Base-by-base conservation (phyloP, 2,888 invertebrate species). In the Encarsia formosa region DNA sequence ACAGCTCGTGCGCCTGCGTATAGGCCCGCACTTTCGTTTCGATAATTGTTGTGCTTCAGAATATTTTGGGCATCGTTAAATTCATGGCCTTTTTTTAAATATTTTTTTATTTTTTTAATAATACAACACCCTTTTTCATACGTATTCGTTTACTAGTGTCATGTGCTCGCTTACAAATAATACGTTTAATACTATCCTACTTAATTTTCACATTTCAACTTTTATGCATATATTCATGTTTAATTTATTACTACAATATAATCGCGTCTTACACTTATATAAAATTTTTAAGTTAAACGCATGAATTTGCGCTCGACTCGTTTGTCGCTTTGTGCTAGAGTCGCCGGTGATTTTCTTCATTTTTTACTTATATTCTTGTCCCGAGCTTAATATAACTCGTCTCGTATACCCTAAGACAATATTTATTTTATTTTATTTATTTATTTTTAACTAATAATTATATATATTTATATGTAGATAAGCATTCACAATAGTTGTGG, bases 31-130 rank as follows among this genome's bases (percentile, higher is more conserved):
- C n/a, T n/a, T n/a, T n/a, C n/a, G n/a, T n/a, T n/a, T n/a, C n/a
- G n/a, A n/a, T n/a, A 49, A 44, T 49, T 45, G 58, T 68, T 68
- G 68, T 68, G 68, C 68, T 67, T 63, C 59, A 56, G 60, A 56
- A 43, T 49, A 49, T 56, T n/a, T n/a, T 56, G 52, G 52, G 45
- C 52, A 52, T 52, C 38, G 18, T n/a, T 44, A 45, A 34, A 37
- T 37, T 26, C 41, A 23, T 29, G 34, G 39, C 22, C 39, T 20
- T 44, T 39, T 53, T 37, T 31, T 39, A 20, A 8, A n/a, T 38
- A 20, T n/a, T 49, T 49, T 11, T 26, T 22, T 46, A n/a, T 42
- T 41, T 42, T 8, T 46, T 29, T 44, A 38, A 29, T 29, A 29
- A 47, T 35, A 43, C 19, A 41, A 20, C 11, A 11, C 11, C 11